Base-by-base conservation (phyloP, 2,113 vertebrate species). In the Penelope pileata region DNA sequence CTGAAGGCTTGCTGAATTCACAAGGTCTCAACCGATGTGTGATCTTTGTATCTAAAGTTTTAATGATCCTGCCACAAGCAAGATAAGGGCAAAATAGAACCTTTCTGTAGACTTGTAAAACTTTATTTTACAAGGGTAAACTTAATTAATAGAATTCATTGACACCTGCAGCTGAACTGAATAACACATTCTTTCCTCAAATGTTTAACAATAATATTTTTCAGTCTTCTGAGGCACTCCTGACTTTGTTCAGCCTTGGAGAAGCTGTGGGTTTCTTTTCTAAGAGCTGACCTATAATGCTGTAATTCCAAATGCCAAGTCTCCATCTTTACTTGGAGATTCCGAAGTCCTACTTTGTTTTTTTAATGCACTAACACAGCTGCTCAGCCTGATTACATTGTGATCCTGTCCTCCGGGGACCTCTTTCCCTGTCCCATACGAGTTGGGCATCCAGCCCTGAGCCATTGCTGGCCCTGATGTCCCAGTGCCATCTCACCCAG, bases 101-200 rank as follows among this genome's bases (percentile, higher is more conserved):
- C 19, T 40, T 77, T 67, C 77, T 6, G 1, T 36, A 26, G 80
- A 10, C 47, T 81, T 83, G 62, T 47, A 48, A 68, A 86, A 72
- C 58, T 66, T 83, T 86, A 51, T 89, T 95, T 95, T 83, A 45
- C 48, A 47, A 56, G 83, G 62, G 32, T 73, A 84, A 88, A 68
- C 10, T 78, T 86, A 70, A 73, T 91, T 88, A 74, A 54, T 36
- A 27, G 83, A 81, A 64, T 84, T 45, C 15, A 59, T 59, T 86
- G 86, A 26, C 60, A 70, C 38, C 32, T 84, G 32, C 48, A 72
- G 43, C 16, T 90, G 83, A 74, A 74, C 73, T 5, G 22, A 23
- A 15, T 90, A 70, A 47, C 54, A 59, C 47, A 22, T 81, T 86
- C 21, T 74, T 72, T 19, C 69, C 58, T 92, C 51, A 68, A 51